Base-by-base conservation (phyloP, 1,140 invertebrate species). In the Bombus sibiricus region DNA sequence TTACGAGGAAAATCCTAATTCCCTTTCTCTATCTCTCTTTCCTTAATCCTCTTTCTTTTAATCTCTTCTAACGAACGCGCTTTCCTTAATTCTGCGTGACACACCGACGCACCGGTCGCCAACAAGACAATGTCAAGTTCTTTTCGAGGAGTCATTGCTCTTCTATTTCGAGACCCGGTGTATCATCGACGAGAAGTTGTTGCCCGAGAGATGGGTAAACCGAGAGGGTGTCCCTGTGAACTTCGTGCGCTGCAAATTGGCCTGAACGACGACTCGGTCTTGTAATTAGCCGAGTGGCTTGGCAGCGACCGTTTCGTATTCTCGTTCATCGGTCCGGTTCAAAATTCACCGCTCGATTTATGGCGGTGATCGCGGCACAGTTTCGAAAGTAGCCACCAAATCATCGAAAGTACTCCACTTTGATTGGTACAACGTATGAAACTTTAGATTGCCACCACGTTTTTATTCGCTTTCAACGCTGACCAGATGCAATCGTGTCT, bases 101-200 rank as follows among this genome's bases (percentile, higher is more conserved):
- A 53, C 47, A 53, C 5, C 5, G 47, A 18, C 6, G 47, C 47
- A 53, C 47, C 47, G 47, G 18, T 53, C 25, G 43, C 12, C 59
- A 74, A 57, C 77, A 80, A 81, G 79, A 89, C 88, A 90, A 87
- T 89, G 85, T 87, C 89, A 90, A 90, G 89, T 89, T 82, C 88
- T 87, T 69, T 77, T 32, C 13, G 69, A 57, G 69, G 43, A 76
- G 89, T 89, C 89, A 34, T 90, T 87, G 88, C 81, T 87, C 85
- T 82, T 90, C 89, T 90, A 89, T 90, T 89, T 89, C 81, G 76
- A 84, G 81, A 39, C 12, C 15, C 72, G 81, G 43, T 79, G 85
- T 34, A 22, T 37, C 59, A 37, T 68, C 15, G n/a, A 87, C 89
- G 85, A 87, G 53, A 86, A 83, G 72, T 77, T 81, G 62, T 75